Evolutionary conservation across 2,797 vertebrate genomes (phyloP).

Genomic region (Rhinophrynus dorsalis): DNA sequence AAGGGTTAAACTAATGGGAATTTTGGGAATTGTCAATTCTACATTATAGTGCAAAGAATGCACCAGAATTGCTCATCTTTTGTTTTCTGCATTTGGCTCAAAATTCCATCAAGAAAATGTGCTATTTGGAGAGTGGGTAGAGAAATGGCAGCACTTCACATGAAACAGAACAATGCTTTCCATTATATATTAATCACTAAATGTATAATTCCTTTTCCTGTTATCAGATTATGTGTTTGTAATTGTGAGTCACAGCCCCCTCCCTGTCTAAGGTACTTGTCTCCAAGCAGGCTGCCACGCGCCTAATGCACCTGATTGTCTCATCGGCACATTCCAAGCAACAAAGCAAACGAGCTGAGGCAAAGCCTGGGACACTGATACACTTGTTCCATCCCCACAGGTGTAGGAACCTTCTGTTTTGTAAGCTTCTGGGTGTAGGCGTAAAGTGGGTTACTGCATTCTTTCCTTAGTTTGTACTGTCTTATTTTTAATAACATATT

Average conservation of each 20-base stretch:
- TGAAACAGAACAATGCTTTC: constrained; percentile 61
- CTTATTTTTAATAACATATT: constrained; percentile 57
- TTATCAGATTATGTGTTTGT: constrained; percentile 66
- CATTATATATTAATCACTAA: constrained; percentile 66
- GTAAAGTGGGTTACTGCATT: constrained; percentile 61
- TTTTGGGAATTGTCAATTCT: too few relatives aligned
- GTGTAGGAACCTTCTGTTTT: constrained; percentile 85
- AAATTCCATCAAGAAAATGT: constrained; percentile 27
- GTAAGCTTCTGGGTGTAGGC: constrained; percentile 71
- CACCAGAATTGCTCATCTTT: too few relatives aligned
- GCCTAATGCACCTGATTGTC: constrained; percentile 96
- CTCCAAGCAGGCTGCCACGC: constrained; percentile 89
- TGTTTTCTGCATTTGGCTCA: neutral
- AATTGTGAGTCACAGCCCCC: constrained; percentile 68
- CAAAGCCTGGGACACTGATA: constrained; percentile 87
- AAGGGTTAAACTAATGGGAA: too few relatives aligned
- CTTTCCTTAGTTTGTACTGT: constrained; percentile 67
- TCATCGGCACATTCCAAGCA: constrained; percentile 89
- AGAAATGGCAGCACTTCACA: constrained; percentile 52
- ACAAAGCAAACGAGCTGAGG: constrained; percentile 78
- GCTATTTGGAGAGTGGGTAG: constrained; percentile 33
- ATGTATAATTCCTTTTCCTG: constrained; percentile 68
- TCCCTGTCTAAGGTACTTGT: constrained; percentile 73
- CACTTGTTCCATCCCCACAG: constrained; percentile 96
- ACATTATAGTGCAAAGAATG: too few relatives aligned